A percentile compares a stretch with the other conserved stretches of the same genome.
phyloP scores from a whole-genome alignment of 2,113 vertebrate species.

The Jaculus jaculus region DNA sequence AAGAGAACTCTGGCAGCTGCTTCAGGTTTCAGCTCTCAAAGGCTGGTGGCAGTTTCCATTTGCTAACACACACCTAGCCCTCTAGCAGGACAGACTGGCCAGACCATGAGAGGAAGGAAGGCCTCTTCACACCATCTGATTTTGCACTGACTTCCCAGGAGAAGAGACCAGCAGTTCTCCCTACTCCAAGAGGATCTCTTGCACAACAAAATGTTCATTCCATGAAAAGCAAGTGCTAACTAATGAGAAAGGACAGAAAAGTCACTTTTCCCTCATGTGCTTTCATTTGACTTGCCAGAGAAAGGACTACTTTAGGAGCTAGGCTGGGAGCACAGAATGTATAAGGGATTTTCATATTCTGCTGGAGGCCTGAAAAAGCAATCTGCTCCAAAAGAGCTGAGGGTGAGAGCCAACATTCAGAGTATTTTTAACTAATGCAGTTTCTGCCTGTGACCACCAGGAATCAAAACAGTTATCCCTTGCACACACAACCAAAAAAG shows the following conservation, averaged over 20 bases:
- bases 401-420: slow-evolving; percentile 49
- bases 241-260: slow-evolving; percentile 63
- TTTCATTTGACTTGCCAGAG: slow-evolving; percentile 71
- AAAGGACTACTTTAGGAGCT: slow-evolving; percentile 69
- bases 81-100: neutral
- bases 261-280: slow-evolving; percentile 71
- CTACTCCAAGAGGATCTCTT: slow-evolving; percentile 56
- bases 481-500: neutral
- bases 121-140: neutral
- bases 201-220: slow-evolving; percentile 66
- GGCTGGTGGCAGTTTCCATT: neutral
- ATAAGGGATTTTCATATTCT: slow-evolving; percentile 74
- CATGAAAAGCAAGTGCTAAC: slow-evolving; percentile 67
- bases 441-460: slow-evolving; percentile 39
- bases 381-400: slow-evolving; percentile 73
- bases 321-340: slow-evolving; percentile 58
- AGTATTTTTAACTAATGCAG: slow-evolving; percentile 55
- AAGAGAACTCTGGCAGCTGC: neutral
- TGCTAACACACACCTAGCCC: neutral
- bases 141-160: slow-evolving; percentile 34
- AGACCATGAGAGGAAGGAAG: neutral
- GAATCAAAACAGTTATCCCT: slow-evolving; percentile 19
- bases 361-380: slow-evolving; percentile 70
- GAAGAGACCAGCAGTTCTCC: slow-evolving; percentile 1
- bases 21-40: slow-evolving; percentile 19